A percentile compares a stretch with the other conserved stretches of the same genome.
phyloP scores from a whole-genome alignment of 2,888 invertebrate species.

The Cheilosia pagana region DNA sequence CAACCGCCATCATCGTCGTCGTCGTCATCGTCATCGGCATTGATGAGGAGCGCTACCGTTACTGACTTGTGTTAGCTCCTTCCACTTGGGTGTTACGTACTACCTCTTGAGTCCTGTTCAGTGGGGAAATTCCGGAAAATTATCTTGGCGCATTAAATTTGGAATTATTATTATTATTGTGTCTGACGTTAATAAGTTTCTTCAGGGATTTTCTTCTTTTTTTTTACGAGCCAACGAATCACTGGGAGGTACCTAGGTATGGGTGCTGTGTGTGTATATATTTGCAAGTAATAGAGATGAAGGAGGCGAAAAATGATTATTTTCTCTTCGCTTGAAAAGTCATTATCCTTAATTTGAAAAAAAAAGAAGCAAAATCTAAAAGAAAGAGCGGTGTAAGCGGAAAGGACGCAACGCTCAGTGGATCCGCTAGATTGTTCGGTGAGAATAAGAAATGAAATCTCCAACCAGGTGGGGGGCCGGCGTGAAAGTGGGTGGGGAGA shows the following conservation, averaged over 20 bases:
- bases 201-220: constrained; percentile 21
- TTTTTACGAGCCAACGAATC: constrained; percentile 54
- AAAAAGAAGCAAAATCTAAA: constrained; percentile 41
- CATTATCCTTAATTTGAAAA: constrained; percentile 75
- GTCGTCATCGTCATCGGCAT: constrained; percentile 53
- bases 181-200: constrained; percentile 75
- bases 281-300: constrained; percentile 27
- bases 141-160: constrained; percentile 72
- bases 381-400: constrained; percentile 11
- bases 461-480: constrained; percentile 32
- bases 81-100: not conserved
- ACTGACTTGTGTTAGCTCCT: constrained; percentile 23
- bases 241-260: no score
- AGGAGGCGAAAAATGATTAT: constrained; percentile 68
- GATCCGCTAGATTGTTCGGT: constrained; percentile 49
- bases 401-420: constrained; percentile 20
- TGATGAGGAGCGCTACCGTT: constrained; percentile 48
- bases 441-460: constrained; percentile 19
- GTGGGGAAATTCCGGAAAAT: constrained; percentile 71
- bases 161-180: constrained; percentile 75
- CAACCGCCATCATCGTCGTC: constrained; percentile 63
- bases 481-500: not conserved
- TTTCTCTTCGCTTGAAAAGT: constrained; percentile 71
- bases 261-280: constrained; percentile 35
- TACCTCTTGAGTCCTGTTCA: constrained; percentile 26